These are phyloP conservation scores for Yponomeuta sedellus DNA, from an alignment of 2,888 invertebrate genomes.

Conservation along the genomic window DNA sequence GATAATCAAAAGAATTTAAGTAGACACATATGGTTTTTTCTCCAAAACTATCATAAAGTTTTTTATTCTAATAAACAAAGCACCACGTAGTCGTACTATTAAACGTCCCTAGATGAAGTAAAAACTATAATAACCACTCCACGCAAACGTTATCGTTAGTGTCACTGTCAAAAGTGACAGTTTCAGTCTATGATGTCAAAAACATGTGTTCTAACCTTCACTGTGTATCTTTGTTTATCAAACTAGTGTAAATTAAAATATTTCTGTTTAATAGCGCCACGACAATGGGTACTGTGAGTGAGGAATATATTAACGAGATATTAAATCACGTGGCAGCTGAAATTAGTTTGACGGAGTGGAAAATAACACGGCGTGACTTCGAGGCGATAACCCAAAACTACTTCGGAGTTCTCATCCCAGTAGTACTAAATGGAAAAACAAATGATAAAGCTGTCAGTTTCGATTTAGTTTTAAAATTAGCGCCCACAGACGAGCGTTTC, in stretches of 20 bases:
- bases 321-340: constrained; percentile 22
- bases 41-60: no score
- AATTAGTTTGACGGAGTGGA: constrained; percentile 30
- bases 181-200: not conserved
- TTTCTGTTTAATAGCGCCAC: not conserved
- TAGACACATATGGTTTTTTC: no score
- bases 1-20: no score
- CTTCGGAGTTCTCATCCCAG: constrained; percentile 56
- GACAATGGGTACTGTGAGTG: not conserved
- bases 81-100: no score
- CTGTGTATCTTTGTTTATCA: not conserved
- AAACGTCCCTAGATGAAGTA: no score
- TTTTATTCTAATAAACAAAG: no score
- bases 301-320: constrained; percentile 18
- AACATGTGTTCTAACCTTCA: not conserved
- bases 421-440: constrained; percentile 36
- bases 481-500: constrained; percentile 35
- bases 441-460: constrained; percentile 28
- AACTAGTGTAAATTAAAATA: not conserved
- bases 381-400: constrained; percentile 58
- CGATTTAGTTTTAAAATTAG: constrained; percentile 53
- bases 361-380: constrained; percentile 23
- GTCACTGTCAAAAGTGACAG: constrained; percentile 10
- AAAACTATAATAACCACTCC: not conserved
- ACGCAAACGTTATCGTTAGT: not conserved